Evolutionary conservation across 2,797 vertebrate species (phyloP).

Genomic region (Chaetophractus vellerosus): DNA sequence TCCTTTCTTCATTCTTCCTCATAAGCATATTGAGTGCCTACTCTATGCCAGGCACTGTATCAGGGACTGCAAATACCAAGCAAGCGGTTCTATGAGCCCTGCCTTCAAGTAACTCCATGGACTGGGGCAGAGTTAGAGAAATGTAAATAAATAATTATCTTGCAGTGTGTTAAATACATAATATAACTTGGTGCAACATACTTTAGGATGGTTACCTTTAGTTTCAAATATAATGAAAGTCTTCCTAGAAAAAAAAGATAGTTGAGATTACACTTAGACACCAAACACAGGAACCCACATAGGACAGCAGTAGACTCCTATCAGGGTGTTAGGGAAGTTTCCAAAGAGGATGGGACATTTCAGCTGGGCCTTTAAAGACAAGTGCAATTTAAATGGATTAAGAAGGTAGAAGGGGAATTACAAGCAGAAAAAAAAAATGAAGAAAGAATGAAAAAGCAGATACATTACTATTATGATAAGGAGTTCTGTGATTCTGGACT

Average conservation of each 20-base stretch:
- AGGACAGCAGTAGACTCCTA: accelerated
- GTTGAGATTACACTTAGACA: background rate
- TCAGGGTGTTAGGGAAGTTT: background rate
- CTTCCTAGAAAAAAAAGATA: background rate
- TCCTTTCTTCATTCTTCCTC: background rate
- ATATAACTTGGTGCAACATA: background rate
- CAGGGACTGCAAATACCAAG: background rate
- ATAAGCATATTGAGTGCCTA: background rate
- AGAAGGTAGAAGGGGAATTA: background rate
- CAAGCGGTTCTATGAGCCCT: background rate
- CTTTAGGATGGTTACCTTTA: background rate
- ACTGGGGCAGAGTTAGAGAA: background rate
- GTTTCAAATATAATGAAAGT: background rate
- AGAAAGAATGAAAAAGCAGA: background rate
- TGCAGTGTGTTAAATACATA: background rate
- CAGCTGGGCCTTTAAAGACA: background rate
- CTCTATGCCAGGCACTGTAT: background rate
- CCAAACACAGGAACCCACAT: background rate
- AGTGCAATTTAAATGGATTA: slow-evolving; percentile 12
- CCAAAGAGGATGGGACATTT: background rate
- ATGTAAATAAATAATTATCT: background rate
- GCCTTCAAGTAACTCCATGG: background rate
- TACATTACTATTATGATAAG: background rate
- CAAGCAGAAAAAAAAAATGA: background rate
- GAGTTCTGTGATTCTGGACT: background rate